Base-by-base conservation (phyloP, 2,888 invertebrate genomes). In the Acronicta aceris region DNA sequence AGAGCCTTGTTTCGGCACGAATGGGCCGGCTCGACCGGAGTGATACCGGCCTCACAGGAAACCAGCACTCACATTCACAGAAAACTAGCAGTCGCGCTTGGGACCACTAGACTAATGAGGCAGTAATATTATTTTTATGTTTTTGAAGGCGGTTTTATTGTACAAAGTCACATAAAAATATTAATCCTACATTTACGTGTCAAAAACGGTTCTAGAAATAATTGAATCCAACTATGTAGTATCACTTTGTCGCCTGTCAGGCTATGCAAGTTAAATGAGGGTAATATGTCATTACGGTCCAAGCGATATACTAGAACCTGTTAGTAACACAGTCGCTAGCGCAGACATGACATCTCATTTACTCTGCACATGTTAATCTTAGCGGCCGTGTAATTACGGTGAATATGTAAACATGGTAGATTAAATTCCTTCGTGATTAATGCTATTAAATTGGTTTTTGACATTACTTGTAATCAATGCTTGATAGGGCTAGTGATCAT, bases 201-300 rank as follows among this genome's bases (percentile, higher is more conserved):
- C 13, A 30, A 46, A 46, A 27, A 38, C 38, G 38, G 38, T n/a
- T n/a, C 38, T 6, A 38, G n/a, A n/a, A n/a, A 7, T n/a, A 38
- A 38, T 13, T 38, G 38, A 38, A 21, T 21, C 21, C 21, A 21
- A 21, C 5, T n/a, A 5, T 13, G 52, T 25, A 42, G 42, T 40
- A 41, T 36, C 36, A 9, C n/a, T 5, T 38, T 33, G 41, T 47
- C 59, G 16, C 52, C 12, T 49, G 55, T 70, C 70, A 53, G 17
- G 25, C 33, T 12, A 38, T 12, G 36, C 30, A 9, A 16, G 36
- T 42, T 17, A 17, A 57, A 53, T 17, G 56, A 15, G 48, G 56
- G 56, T 46, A 57, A 53, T 56, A 12, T 67, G 63, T 62, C 46
- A 70, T 70, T 70, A 69, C 63, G 40, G 53, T 56, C 33, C 49